Conservation (phyloP, 2,888 invertebrate species). For the Hoplodrina blanda region DNA sequence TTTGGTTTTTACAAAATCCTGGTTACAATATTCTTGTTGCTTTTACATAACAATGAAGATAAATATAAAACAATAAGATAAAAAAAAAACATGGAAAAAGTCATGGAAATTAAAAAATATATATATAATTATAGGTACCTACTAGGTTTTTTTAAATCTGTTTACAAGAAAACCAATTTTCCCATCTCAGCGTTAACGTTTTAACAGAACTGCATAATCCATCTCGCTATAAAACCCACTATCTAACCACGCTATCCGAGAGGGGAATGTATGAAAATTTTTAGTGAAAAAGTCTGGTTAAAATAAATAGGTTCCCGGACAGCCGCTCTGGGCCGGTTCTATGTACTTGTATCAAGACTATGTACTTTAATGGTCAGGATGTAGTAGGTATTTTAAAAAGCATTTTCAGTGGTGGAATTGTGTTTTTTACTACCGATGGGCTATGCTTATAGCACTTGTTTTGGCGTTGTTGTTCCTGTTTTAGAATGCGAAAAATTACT, state of each 20-base stretch:
- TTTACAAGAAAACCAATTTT: slow-evolving; percentile 1
- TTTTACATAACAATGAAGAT: too few species aligned
- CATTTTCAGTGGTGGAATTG: slow-evolving; percentile 21
- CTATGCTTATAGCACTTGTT: slow-evolving; percentile 11
- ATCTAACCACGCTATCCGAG: slow-evolving; percentile 35
- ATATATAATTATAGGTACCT: too few species aligned
- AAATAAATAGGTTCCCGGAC: slow-evolving; percentile 65
- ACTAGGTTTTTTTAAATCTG: not conserved
- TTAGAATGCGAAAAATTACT: not conserved
- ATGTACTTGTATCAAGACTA: slow-evolving; percentile 39
- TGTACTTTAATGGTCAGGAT: slow-evolving; percentile 39
- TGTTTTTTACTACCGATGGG: slow-evolving; percentile 15
- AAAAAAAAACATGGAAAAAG: too few species aligned
- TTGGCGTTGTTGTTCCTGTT: slow-evolving; percentile 2
- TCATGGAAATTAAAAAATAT: too few species aligned
- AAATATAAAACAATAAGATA: too few species aligned
- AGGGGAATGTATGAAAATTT: slow-evolving; percentile 57
- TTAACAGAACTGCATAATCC: slow-evolving; percentile 49
- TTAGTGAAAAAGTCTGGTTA: slow-evolving; percentile 60
- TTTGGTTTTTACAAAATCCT: too few species aligned
- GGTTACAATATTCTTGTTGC: too few species aligned
- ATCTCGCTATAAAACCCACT: slow-evolving; percentile 1
- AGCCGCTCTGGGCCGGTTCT: slow-evolving; percentile 48
- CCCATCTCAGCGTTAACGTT: slow-evolving; percentile 12
- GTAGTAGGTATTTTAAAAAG: slow-evolving; percentile 47